Base-by-base conservation (phyloP, 1,140 invertebrate species). In the Uloborus diversus region DNA sequence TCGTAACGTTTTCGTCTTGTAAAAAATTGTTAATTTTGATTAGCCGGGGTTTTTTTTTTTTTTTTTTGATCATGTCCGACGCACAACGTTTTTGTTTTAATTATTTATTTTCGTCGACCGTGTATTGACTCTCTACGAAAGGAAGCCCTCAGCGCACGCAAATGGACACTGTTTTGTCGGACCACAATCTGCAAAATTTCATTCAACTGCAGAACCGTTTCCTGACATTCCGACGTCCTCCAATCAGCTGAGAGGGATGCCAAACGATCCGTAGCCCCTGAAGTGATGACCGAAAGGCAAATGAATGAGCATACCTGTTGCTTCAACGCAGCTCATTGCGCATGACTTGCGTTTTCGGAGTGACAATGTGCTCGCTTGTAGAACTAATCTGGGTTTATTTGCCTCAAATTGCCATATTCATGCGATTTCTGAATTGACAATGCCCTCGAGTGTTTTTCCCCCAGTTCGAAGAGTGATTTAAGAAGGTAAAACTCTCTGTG, bases 171-270 rank as follows among this genome's bases (percentile, higher is more conserved):
- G n/a, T n/a, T n/a, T 42, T 42, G 7, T 42, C 37, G 37, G 37
- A 7, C 7, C 17, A 9, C 7, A 7, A 42, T 9, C 37, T 42
- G 7, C 7, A 53, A 17, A 53, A 53, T 20, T 53, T 53, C 49
- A 53, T 53, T 53, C 49, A 53, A 53, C 49, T 53, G 49, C 49
- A 53, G 49, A 53, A 53, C 49, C 49, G 49, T n/a, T 53, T 53
- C 49, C 49, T 53, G 49, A 20, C 49, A 14, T n/a, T 42, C n/a
- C 9, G 49, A 53, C 23, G 13, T 14, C 49, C 17, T 7, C 49
- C 49, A 53, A 53, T 53, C 49, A 53, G 23, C 13, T 53, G 4
- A 14, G 49, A 1, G 49, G 23, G n/a, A n/a, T n/a, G n/a, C 1
- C n/a, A 9, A 53, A n/a, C 49, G 11, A 17, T 53, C 17, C 49